phyloP scores from a whole-genome alignment of 1,140 invertebrate species.

The Heterodera carotae region DNA sequence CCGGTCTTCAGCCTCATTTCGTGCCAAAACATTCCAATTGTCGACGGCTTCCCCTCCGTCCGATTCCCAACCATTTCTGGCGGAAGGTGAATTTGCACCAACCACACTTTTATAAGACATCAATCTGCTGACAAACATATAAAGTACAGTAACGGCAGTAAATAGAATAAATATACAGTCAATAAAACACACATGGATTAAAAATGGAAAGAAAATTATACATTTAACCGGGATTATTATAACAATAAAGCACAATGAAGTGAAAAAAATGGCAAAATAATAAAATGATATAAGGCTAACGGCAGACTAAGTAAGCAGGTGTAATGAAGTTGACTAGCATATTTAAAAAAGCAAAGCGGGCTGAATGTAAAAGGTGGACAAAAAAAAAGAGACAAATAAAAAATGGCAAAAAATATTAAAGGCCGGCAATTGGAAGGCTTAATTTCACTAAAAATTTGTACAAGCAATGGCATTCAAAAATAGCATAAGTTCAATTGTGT shows the following conservation, averaged over 20 bases:
- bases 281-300: too few relatives aligned
- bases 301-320: background rate
- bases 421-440: background rate
- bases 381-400: background rate
- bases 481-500: background rate
- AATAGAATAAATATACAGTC: background rate
- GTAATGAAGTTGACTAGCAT: background rate
- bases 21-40: slow-evolving; percentile 28
- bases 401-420: background rate
- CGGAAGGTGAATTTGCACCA: background rate
- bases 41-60: slow-evolving; percentile 17
- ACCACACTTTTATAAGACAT: too few relatives aligned
- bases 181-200: background rate
- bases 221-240: background rate
- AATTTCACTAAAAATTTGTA: background rate
- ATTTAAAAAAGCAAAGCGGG: background rate
- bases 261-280: background rate
- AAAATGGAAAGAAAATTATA: background rate
- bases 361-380: background rate
- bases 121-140: too few relatives aligned
- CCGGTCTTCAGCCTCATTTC: slow-evolving; percentile 37
- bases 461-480: background rate
- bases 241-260: too few relatives aligned
- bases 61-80: background rate
- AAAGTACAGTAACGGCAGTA: too few relatives aligned